Evolutionary conservation across 1,140 invertebrate species (phyloP), one percentile per base, ranked within the genome.

Genomic region (Drosophila willistoni): DNA sequence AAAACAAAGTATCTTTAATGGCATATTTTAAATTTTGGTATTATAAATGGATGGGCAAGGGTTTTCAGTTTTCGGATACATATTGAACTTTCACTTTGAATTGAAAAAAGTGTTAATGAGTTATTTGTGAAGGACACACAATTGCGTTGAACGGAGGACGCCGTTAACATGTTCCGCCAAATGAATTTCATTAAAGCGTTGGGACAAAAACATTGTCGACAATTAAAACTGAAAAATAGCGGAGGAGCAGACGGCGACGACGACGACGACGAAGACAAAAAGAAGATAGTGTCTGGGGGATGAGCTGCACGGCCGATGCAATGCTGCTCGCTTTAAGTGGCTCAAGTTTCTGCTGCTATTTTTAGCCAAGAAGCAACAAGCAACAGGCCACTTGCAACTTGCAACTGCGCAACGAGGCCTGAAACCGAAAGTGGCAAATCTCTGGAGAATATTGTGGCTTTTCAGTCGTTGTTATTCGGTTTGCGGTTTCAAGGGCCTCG

Each of bases 51-150:
- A 29, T 29, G 29, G 29, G 29, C 29, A 39, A 13, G 36, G 36
- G 36, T 39, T 39, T 39, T 39, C 10, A 4, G 2, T 39, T 39
- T 77, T 79, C 63, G 33, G 44, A 61, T 61, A 44, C 47, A 79
- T 85, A 81, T 84, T 81, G 85, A 90, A 90, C 69, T 85, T 90
- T 51, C 44, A 51, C 44, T 51, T 51, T 51, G 44, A 89, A 90
- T 78, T 85, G 81, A 81, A 85, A 78, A 85, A 89, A 90, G 85
- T 90, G 85, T 90, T 90, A 90, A 90, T 90, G 85, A 90, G 90
- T 90, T 90, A 90, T 90, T 90, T 90, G 44, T 51, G 86, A 79
- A 90, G 85, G 85, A 90, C 85, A 90, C 76, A 51, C 44, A 47
- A 47, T 19, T 47, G 44, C 44, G 9, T 47, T 47, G 44, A 47